These are phyloP conservation scores for Drosophila subpulchrella DNA, from an alignment of 1,140 invertebrate genomes.

Conservation along the genomic window DNA sequence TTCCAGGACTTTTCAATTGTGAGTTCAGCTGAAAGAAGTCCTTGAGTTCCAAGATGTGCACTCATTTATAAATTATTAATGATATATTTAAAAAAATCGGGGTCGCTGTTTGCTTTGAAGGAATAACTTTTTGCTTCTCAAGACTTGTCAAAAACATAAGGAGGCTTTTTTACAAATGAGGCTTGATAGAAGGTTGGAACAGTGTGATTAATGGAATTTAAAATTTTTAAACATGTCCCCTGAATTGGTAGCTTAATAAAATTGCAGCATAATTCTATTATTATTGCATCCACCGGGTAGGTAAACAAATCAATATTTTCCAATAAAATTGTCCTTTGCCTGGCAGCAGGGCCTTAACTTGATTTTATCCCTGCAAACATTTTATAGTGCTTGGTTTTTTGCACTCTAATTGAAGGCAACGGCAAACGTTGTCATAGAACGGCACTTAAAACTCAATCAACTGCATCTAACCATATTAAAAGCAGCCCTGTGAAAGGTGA, in stretches of 20 bases:
- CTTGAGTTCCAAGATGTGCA: conserved; percentile 45
- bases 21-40: conserved; percentile 56
- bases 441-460: conserved; percentile 82
- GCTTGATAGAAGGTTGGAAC: neutral
- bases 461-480: conserved; percentile 79
- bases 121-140: conserved; percentile 7
- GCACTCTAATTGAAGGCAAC: conserved; percentile 61
- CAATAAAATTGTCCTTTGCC: conserved; percentile 7
- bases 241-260: neutral
- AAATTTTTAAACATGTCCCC: neutral
- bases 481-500: conserved; percentile 21
- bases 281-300: neutral
- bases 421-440: conserved; percentile 63
- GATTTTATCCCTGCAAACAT: conserved; percentile 10
- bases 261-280: neutral
- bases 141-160: conserved; percentile 51
- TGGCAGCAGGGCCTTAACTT: conserved; percentile 14
- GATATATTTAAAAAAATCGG: conserved; percentile 58
- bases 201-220: conserved; percentile 4
- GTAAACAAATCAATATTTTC: conserved; percentile 1
- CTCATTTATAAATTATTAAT: conserved; percentile 79
- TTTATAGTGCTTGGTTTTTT: conserved; percentile 37
- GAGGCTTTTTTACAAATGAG: conserved; percentile 1
- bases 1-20: conserved; percentile 62
- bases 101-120: conserved; percentile 15